Conservation (phyloP, 2,797 vertebrate genomes). For the Etheostoma perlongum region DNA sequence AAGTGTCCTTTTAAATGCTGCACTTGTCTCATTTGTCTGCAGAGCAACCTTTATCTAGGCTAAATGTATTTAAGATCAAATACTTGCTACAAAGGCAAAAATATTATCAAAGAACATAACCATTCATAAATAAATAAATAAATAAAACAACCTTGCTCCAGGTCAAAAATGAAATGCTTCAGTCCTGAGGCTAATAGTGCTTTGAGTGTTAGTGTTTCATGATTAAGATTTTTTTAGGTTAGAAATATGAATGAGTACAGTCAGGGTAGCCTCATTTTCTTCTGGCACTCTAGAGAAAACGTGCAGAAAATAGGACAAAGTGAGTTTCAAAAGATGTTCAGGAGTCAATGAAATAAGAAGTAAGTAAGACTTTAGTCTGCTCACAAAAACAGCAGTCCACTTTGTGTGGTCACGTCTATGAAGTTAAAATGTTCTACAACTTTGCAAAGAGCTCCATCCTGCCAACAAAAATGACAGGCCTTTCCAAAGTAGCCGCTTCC, state of each 20-base stretch:
- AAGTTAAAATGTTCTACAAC: constrained; percentile 60
- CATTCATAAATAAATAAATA: too few species aligned
- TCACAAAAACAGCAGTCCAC: constrained; percentile 35
- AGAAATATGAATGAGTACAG: not conserved
- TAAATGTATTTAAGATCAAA: too few species aligned
- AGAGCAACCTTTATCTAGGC: too few species aligned
- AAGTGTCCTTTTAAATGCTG: not conserved
- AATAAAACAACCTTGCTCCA: too few species aligned
- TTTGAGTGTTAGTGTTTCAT: not conserved
- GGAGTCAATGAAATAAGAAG: not conserved
- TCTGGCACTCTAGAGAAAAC: not conserved
- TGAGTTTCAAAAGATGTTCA: constrained; percentile 7
- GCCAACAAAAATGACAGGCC: constrained; percentile 53
- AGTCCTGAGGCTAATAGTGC: not conserved
- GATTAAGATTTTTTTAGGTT: not conserved
- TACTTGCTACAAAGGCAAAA: too few species aligned
- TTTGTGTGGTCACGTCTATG: constrained; percentile 35
- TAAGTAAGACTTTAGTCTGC: constrained; percentile 11
- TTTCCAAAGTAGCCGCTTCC: constrained; percentile 70
- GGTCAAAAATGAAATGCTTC: too few species aligned
- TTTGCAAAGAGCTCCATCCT: constrained; percentile 43
- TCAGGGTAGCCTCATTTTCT: not conserved
- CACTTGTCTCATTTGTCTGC: not conserved
- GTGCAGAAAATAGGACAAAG: not conserved
- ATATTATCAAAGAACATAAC: too few species aligned